These are phyloP conservation scores for Pheosia tremula DNA, from an alignment of 2,888 invertebrate genomes.

Conservation along the genomic window DNA sequence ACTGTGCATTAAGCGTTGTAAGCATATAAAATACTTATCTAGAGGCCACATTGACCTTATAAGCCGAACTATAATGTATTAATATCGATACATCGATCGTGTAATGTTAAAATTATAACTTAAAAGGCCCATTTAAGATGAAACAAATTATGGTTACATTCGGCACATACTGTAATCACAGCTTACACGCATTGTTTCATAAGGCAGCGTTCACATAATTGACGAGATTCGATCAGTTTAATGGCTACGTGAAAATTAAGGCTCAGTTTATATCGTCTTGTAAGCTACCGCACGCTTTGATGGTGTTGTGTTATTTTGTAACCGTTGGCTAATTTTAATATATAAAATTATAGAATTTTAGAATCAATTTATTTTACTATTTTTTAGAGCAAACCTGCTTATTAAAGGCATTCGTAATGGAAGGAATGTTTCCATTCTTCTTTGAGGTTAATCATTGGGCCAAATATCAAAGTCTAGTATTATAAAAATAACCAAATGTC, in stretches of 20 bases:
- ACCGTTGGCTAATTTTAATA: too few species aligned
- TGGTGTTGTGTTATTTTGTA: too few species aligned
- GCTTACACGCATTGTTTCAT: constrained; percentile 7
- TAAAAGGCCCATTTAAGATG: background rate
- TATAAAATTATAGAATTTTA: too few species aligned
- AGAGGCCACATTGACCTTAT: background rate
- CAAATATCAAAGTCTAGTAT: too few species aligned
- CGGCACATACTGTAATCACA: constrained; percentile 2
- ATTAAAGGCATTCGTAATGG: too few species aligned
- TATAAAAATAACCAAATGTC: too few species aligned
- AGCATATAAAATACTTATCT: background rate
- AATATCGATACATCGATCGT: background rate
- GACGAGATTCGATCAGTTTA: constrained; percentile 7
- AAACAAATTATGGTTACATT: constrained; percentile 1
- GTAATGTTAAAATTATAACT: constrained; percentile 8
- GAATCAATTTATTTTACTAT: too few species aligned
- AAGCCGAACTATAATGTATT: background rate
- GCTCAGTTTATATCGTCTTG: constrained; percentile 9
- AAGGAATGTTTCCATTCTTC: too few species aligned
- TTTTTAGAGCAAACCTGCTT: too few species aligned
- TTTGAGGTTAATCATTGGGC: too few species aligned
- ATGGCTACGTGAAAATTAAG: constrained; percentile 7
- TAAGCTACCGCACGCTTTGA: background rate
- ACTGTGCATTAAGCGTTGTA: too few species aligned
- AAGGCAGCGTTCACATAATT: constrained; percentile 6